Evolutionary conservation across 2,888 invertebrate genomes (phyloP), one percentile per base, ranked within the genome.

Genomic region (Xestia sexstrigata): DNA sequence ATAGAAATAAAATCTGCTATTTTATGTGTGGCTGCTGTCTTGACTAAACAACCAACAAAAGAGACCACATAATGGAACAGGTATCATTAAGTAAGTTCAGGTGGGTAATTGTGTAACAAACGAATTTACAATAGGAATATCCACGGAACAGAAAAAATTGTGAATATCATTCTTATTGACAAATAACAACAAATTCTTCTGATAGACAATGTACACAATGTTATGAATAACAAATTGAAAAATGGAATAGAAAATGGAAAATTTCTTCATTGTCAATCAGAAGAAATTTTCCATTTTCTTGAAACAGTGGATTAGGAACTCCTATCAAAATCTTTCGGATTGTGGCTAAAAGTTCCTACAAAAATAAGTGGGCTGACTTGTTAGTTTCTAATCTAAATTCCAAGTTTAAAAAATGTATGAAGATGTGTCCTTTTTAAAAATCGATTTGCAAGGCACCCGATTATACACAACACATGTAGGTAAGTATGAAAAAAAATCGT

Each of bases 1-100:
- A 15, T 65, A 55, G 0, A 35, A 47, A 47, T 0, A 15, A 45
- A 45, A 47, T 70, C 13, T n/a, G 5, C 35, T 35, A 35, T 42
- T 78, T 39, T n/a, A 78, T 7, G 39, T 45, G 26, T 35, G 26
- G 23, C 45, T 68, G 26, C 17, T 67, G 39, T 71, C n/a, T 23
- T 70, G 66, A 42, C 15, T 62, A 7, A 17, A 58, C 15, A 15
- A 15, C 7, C 26, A 26, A 11, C 11, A 55, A 20, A 70, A 70
- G 4, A 26, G 45, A 66, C 42, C 11, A 30, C 42, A 17, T 7
- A 30, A 66, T 30, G 5, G 8, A 26, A 58, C 15, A 35, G 35
- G 35, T 35, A 58, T 26, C 58, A 58, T 58, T 26, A 17, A 2
- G 7, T 58, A 58, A 26, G 2, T 58, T 58, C 26, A 55, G 13